phyloP scores from a whole-genome alignment of 2,888 invertebrate species.

The Kryphioiulus occultus region DNA sequence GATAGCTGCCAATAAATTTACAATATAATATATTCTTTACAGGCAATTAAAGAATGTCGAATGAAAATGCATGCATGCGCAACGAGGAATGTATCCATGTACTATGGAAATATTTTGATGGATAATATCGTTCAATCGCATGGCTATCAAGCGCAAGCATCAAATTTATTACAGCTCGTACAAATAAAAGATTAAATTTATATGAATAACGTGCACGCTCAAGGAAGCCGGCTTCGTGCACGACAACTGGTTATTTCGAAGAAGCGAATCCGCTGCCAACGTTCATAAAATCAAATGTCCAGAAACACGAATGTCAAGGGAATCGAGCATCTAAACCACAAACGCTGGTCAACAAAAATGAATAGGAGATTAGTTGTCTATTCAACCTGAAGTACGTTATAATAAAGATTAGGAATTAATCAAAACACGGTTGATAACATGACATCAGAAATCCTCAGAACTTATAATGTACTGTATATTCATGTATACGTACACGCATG shows the following conservation, averaged over 20 bases:
- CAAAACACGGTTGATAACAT: too few species aligned
- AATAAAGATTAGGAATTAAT: too few species aligned
- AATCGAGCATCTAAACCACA: neutral
- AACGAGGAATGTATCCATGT: neutral
- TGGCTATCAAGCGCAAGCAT: neutral
- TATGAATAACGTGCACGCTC: neutral
- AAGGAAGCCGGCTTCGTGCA: neutral
- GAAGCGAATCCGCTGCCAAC: neutral
- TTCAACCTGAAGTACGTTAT: neutral
- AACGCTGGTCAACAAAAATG: neutral
- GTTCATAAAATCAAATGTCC: neutral
- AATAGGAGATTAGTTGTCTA: neutral
- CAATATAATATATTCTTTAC: neutral
- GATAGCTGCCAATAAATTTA: neutral
- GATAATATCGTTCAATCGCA: neutral
- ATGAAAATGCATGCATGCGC: neutral
- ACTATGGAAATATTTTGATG: neutral
- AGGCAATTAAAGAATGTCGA: conserved; percentile 14
- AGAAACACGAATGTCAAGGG: neutral
- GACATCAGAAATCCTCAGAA: too few species aligned
- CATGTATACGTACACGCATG: too few species aligned
- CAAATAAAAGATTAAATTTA: conserved; percentile 8
- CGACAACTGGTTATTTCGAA: neutral
- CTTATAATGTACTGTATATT: too few species aligned
- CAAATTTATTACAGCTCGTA: neutral